Base-by-base conservation (phyloP, 2,888 invertebrate species). In the Pollenia angustigena region DNA sequence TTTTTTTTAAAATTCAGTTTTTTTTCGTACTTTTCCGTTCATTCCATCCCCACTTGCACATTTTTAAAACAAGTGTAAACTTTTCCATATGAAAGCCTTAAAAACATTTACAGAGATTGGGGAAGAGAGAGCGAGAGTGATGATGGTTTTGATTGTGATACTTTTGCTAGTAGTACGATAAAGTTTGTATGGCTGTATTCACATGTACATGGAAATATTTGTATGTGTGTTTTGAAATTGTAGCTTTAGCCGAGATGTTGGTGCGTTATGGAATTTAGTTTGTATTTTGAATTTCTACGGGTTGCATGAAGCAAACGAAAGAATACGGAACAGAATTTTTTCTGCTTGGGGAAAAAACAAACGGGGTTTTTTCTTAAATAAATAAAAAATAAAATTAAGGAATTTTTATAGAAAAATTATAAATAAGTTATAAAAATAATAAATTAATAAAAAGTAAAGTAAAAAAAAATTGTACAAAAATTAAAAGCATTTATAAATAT, bases 221-320 rank as follows among this genome's bases (percentile, higher is more conserved):
- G 32, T 4, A 14, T 46, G n/a, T 66, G 6, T 52, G 50, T 84
- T 44, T 48, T 81, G 12, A 58, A 48, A 44, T 56, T 84, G 54
- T 81, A 81, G 87, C 84, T 84, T 84, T 81, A 66, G 60, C 81
- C 58, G 81, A 81, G 87, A 86, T 85, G 88, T 85, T 85, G 79
- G 85, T 87, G 81, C 88, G 87, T 87, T 88, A 83, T 84, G 85
- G 88, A 88, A 88, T 88, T 91, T 90, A 92, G 92, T 92, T 92
- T 91, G 91, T 91, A 91, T 91, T 92, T 91, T 92, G 91, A 91
- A 90, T 91, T 91, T 90, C 90, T 90, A 89, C 91, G 91, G 89
- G 89, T 90, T 90, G 91, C 91, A 91, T 89, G 91, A 89, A 88
- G 52, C 56, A 66, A 80, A 46, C 66, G n/a, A 23, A 50, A 60